A percentile compares a stretch with the other conserved stretches of the same genome.
These are phyloP conservation scores for Nomada ferruginata DNA, from an alignment of 2,888 invertebrate genomes.

Conservation along the genomic window DNA sequence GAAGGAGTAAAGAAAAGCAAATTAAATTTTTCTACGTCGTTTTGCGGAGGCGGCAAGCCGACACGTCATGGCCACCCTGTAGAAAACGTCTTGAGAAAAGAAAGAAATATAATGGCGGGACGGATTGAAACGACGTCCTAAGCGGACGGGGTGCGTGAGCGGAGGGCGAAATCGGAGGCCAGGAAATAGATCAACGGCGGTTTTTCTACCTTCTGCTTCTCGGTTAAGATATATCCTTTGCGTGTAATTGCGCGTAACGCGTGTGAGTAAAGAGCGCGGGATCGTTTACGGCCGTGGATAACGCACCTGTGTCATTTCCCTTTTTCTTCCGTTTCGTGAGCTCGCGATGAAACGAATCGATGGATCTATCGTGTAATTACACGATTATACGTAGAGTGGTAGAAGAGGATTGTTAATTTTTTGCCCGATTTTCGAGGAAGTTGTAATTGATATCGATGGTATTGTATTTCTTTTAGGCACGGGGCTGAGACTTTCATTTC, in stretches of 20 bases:
- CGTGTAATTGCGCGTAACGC: slow-evolving; percentile 51
- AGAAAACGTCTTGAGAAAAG: slow-evolving; percentile 18
- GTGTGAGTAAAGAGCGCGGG: slow-evolving; percentile 41
- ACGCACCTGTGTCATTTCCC: slow-evolving; percentile 43
- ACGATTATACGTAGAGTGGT: neutral
- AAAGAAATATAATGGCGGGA: slow-evolving; percentile 13
- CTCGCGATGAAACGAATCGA: slow-evolving; percentile 25
- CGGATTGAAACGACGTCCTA: slow-evolving; percentile 26
- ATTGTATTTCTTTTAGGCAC: neutral
- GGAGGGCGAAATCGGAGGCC: slow-evolving; percentile 24
- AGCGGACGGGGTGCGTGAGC: slow-evolving; percentile 15
- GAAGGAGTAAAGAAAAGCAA: neutral
- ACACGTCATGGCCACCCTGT: neutral
- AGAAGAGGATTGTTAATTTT: neutral
- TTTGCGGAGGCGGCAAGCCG: slow-evolving; percentile 8
- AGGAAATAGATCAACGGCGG: slow-evolving; percentile 53
- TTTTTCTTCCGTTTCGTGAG: slow-evolving; percentile 8
- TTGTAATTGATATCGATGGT: slow-evolving; percentile 27
- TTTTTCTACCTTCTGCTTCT: slow-evolving; percentile 39
- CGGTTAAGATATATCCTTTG: slow-evolving; percentile 27
- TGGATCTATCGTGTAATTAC: slow-evolving; percentile 27
- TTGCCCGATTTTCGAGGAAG: neutral
- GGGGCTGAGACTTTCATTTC: neutral
- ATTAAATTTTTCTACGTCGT: slow-evolving; percentile 1
- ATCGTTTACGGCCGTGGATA: slow-evolving; percentile 25